Conservation (phyloP, 2,888 invertebrate species). For the Gonocerus acuteangulatus region DNA sequence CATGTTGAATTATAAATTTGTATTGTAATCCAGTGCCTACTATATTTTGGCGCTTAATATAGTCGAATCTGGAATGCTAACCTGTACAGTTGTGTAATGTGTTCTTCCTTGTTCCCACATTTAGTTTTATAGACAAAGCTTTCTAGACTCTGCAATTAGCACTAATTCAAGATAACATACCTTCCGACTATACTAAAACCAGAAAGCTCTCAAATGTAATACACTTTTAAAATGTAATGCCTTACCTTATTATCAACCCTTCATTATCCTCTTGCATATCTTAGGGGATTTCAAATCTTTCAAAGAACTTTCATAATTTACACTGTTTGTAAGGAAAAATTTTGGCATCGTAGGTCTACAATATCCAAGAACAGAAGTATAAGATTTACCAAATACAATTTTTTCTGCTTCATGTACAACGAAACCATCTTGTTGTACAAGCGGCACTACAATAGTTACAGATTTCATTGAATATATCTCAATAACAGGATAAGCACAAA, state of each 20-base stretch:
- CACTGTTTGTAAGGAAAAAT: background rate
- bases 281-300: background rate
- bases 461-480: slow-evolving; percentile 33
- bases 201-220: no score
- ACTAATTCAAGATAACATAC: no score
- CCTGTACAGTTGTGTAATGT: no score
- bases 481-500: slow-evolving; percentile 37
- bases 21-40: no score
- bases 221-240: no score
- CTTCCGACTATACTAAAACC: no score
- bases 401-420: slow-evolving; percentile 36
- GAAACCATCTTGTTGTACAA: slow-evolving; percentile 36
- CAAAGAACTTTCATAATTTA: background rate
- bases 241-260: background rate
- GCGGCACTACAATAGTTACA: slow-evolving; percentile 33
- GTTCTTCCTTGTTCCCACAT: no score
- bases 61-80: no score
- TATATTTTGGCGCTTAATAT: no score
- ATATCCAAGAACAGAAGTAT: background rate
- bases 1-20: no score
- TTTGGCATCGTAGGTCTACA: background rate
- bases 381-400: slow-evolving; percentile 25
- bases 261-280: background rate
- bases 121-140: no score
- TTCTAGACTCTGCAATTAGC: no score